Conservation (phyloP, 2,113 vertebrate genomes). For the Pterocles burchelli region DNA sequence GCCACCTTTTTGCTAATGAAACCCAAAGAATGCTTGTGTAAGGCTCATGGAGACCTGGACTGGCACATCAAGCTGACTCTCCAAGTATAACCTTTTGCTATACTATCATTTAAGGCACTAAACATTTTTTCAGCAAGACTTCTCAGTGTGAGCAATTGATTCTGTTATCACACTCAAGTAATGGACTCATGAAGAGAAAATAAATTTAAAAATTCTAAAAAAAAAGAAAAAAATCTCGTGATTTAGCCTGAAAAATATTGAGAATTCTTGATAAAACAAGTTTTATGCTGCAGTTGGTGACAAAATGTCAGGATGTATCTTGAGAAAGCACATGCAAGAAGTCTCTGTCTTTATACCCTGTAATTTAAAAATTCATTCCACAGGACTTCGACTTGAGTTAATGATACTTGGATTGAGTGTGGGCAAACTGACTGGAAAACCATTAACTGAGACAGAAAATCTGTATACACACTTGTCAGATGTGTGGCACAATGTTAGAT, state of each 20-base stretch:
- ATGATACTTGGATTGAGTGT: not conserved
- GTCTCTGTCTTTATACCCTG: not conserved
- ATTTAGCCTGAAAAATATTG: not conserved
- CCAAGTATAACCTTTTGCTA: not conserved
- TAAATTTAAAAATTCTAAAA: not conserved
- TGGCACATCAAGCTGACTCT: not conserved
- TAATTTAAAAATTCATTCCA: conserved; percentile 11
- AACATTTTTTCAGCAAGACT: not conserved
- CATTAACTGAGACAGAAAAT: not conserved
- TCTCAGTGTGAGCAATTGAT: not conserved
- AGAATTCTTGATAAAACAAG: not conserved
- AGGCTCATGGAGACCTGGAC: not conserved
- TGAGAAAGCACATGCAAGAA: not conserved
- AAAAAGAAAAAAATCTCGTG: not conserved
- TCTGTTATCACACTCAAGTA: not conserved
- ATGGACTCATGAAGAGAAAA: not conserved
- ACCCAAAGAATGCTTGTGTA: not conserved
- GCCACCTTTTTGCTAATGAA: not conserved
- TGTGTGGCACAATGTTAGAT: not conserved
- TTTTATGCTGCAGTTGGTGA: not conserved
- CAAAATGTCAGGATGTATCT: not conserved
- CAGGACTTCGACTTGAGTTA: not conserved
- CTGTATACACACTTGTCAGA: not conserved
- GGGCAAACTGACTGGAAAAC: not conserved
- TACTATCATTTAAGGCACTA: not conserved